Percentiles rank a stretch among this genome's conserved stretches.
Evolutionary conservation across 2,113 vertebrate species (phyloP).

Genomic region (Nothocercus nigrocapillus): DNA sequence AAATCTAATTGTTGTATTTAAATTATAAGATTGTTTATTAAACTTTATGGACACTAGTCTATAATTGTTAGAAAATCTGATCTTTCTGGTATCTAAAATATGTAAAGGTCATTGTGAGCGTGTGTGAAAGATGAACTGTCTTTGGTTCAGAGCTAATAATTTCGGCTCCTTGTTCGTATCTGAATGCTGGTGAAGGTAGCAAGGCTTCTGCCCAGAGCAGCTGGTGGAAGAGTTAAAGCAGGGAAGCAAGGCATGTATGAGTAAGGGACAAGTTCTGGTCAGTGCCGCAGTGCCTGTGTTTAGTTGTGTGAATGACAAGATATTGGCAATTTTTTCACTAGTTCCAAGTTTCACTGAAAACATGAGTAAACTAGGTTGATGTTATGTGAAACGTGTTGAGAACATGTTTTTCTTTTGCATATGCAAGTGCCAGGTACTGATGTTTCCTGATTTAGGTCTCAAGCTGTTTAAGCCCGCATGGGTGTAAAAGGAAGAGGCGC

Average conservation of each 20-base stretch:
- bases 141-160: neutral
- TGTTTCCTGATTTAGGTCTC: neutral
- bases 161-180: neutral
- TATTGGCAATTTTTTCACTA: neutral
- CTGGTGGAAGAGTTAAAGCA: neutral
- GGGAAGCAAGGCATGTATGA: neutral
- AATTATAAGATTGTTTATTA: neutral
- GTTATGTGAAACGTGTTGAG: neutral
- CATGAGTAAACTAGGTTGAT: neutral
- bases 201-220: neutral
- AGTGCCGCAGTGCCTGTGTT: accelerated
- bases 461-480: neutral
- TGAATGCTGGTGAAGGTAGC: neutral
- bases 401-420: neutral
- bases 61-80: neutral
- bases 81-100: neutral
- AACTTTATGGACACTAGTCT: neutral
- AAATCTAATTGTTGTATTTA: neutral
- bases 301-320: neutral
- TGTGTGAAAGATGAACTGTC: neutral
- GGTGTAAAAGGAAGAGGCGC: constrained; percentile 32
- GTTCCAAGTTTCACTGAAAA: neutral
- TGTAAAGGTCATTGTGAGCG: accelerated
- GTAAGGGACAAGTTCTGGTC: neutral
- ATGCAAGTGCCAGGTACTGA: accelerated